Evolutionary conservation across 1,140 invertebrate species (phyloP).

Genomic region (Drosophila virilis): DNA sequence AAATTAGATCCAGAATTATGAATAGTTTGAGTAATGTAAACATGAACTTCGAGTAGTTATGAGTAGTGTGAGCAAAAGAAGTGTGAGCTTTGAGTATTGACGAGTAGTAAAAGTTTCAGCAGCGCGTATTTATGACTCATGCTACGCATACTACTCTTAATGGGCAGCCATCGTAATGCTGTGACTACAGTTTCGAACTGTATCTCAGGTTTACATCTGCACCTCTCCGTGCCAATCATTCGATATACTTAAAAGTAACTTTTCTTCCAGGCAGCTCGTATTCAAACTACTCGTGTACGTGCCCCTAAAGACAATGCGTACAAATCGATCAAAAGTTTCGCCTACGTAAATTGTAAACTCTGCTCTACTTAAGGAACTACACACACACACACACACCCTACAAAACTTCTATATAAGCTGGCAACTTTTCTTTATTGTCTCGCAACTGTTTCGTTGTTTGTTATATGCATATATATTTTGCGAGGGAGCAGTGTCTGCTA

Average conservation of each 20-base stretch:
- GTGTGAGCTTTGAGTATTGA: no score
- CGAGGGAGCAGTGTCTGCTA: slow-evolving; percentile 29
- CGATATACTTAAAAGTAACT: slow-evolving; percentile 7
- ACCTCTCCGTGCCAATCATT: not conserved
- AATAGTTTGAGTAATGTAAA: no score
- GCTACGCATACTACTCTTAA: no score
- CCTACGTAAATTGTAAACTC: slow-evolving; percentile 30
- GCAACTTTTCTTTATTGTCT: slow-evolving; percentile 54
- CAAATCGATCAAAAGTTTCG: slow-evolving; percentile 69
- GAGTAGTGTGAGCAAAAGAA: no score
- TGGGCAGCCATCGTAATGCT: not conserved
- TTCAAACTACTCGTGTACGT: slow-evolving; percentile 40
- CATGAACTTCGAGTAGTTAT: no score
- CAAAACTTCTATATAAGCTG: slow-evolving; percentile 65
- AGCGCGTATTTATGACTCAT: no score
- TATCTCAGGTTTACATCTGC: not conserved
- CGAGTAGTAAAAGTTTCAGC: no score
- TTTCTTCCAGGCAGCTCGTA: slow-evolving; percentile 14
- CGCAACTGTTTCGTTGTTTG: slow-evolving; percentile 50
- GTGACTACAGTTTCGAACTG: not conserved
- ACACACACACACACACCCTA: slow-evolving; percentile 22
- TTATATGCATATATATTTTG: not conserved
- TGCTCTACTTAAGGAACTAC: slow-evolving; percentile 11
- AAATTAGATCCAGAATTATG: no score
- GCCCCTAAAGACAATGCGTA: slow-evolving; percentile 55